Percentiles rank a stretch among this genome's conserved stretches.
phyloP scores from a whole-genome alignment of 2,888 invertebrate genomes.

The Chloroclysta siterata region DNA sequence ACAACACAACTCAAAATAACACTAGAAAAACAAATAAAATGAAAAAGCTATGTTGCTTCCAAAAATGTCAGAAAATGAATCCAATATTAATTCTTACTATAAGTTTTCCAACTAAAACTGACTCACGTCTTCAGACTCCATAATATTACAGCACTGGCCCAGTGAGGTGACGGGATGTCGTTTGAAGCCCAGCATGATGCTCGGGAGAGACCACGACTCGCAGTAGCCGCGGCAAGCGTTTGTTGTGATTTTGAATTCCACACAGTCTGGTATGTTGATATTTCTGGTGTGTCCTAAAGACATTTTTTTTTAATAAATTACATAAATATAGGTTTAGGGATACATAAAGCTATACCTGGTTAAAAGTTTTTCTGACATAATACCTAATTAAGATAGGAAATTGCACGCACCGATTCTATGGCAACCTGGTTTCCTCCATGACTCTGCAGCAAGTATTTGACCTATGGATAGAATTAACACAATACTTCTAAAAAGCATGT shows the following conservation, averaged over 20 bases:
- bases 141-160: conserved; percentile 95
- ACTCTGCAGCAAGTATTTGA: conserved; percentile 73
- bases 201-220: conserved; percentile 94
- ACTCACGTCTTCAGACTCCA: conserved; percentile 92
- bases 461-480: conserved; percentile 62
- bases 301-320: neutral
- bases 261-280: conserved; percentile 93
- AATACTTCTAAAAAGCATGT: conserved; percentile 65
- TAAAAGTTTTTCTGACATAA: too few species aligned
- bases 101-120: too few species aligned
- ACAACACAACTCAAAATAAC: too few species aligned
- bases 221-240: conserved; percentile 96
- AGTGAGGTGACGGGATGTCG: conserved; percentile 89
- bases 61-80: too few species aligned
- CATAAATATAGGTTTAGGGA: too few species aligned
- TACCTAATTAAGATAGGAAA: too few species aligned
- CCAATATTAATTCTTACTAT: too few species aligned
- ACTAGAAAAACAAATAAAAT: too few species aligned
- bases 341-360: too few species aligned
- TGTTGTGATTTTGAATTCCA: conserved; percentile 92
- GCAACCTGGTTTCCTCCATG: conserved; percentile 91
- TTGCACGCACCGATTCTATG: conserved; percentile 89
- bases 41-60: too few species aligned
- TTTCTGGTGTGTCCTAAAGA: conserved; percentile 90
- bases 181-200: conserved; percentile 83